Conservation (phyloP, 2,888 invertebrate species). For the Frankliniella intonsa region DNA sequence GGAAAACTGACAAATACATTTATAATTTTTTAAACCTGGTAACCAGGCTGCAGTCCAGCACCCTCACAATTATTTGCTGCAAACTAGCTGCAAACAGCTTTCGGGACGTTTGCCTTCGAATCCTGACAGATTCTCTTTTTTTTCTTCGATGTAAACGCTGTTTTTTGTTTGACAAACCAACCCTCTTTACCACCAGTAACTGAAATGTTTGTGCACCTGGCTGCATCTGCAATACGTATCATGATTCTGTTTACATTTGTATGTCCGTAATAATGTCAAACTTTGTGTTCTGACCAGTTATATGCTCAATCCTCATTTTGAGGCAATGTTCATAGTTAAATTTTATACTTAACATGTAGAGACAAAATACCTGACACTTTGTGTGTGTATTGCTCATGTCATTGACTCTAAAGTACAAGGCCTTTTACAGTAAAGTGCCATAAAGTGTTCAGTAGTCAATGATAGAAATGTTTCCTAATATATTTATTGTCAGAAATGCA, state of each 20-base stretch:
- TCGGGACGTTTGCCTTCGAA: too few relatives aligned
- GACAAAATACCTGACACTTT: not conserved
- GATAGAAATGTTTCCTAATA: not conserved
- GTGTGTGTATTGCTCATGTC: not conserved
- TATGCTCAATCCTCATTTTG: constrained; percentile 17
- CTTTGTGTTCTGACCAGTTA: not conserved
- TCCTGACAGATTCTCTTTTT: not conserved
- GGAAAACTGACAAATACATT: not conserved
- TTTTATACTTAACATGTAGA: not conserved
- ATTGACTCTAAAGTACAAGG: not conserved
- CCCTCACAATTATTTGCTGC: too few relatives aligned
- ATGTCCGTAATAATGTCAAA: not conserved
- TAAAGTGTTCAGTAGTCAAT: not conserved
- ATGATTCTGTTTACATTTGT: not conserved
- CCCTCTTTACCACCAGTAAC: not conserved
- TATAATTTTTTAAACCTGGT: not conserved
- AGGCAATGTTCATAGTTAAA: not conserved
- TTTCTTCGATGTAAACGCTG: not conserved
- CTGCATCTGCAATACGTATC: not conserved
- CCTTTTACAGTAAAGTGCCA: not conserved
- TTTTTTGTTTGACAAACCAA: not conserved
- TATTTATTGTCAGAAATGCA: not conserved
- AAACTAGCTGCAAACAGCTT: too few relatives aligned
- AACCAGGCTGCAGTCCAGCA: too few relatives aligned
- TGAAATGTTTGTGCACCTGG: not conserved